These are phyloP conservation scores for Notarius quadriscutis DNA, from an alignment of 2,113 vertebrate species.

Conservation along the genomic window DNA sequence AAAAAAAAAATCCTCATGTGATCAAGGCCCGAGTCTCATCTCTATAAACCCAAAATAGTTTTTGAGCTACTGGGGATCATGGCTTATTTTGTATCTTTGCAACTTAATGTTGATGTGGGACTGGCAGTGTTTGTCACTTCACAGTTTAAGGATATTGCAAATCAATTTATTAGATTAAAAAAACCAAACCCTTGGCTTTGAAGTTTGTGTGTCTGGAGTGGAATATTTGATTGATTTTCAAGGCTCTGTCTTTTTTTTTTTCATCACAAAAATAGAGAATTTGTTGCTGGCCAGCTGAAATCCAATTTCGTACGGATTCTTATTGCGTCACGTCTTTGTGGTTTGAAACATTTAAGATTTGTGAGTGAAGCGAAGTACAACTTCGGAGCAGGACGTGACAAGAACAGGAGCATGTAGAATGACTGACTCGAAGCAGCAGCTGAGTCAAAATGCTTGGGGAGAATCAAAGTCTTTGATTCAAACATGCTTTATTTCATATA, in stretches of 20 bases:
- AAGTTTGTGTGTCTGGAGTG: slow-evolving; percentile 60
- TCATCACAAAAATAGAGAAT: slow-evolving; percentile 70
- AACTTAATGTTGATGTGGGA: slow-evolving; percentile 59
- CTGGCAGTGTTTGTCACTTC: slow-evolving; percentile 70
- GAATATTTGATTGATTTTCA: slow-evolving; percentile 66
- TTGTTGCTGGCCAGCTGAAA: slow-evolving; percentile 70
- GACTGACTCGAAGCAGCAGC: no score
- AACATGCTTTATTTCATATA: not conserved
- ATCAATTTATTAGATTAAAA: slow-evolving; percentile 80
- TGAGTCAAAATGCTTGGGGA: not conserved
- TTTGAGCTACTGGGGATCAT: slow-evolving; percentile 52
- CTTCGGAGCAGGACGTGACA: not conserved
- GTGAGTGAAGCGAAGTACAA: slow-evolving; percentile 1
- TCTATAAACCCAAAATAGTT: slow-evolving; percentile 65
- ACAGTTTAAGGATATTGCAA: slow-evolving; percentile 78
- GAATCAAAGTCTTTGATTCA: not conserved
- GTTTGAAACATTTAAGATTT: not conserved
- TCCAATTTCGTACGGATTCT: slow-evolving; percentile 68
- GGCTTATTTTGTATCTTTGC: slow-evolving; percentile 60
- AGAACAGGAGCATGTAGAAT: not conserved
- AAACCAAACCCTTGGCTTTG: slow-evolving; percentile 63
- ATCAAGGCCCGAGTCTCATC: slow-evolving; percentile 62
- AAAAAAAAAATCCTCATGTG: slow-evolving; percentile 63
- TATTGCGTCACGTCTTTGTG: slow-evolving; percentile 60
- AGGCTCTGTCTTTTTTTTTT: slow-evolving; percentile 67